Base-by-base conservation (phyloP, 2,888 invertebrate species). In the Carpatolechia fugitivella region DNA sequence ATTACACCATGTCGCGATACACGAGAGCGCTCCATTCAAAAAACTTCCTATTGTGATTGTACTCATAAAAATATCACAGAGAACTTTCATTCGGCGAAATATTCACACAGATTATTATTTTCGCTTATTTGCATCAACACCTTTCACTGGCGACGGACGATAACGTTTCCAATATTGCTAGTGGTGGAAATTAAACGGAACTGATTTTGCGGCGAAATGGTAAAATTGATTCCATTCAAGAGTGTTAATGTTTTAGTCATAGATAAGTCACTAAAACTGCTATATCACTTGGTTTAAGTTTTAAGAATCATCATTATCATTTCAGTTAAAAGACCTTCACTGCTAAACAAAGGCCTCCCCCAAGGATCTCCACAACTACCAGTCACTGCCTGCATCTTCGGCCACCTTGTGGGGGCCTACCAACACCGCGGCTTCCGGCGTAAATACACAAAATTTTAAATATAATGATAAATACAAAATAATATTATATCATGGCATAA, bases 31-130 rank as follows among this genome's bases (percentile, higher is more conserved):
- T 61, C 63, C 63, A 68, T 68, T 64, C 67, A 65, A 61, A 70
- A 71, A 69, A 65, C 66, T 67, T 70, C 62, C 68, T 68, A 72
- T 74, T 75, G 73, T 74, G 60, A 52, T 65, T 63, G 69, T 65
- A 40, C 40, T 40, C 40, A 16, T 44, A 68, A 74, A 76, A 76
- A 74, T 74, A 78, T 76, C 72, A 68, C 70, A 67, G 66, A 59
- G 61, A 68, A 69, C 62, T 72, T 76, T 69, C 68, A 68, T 73
- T 68, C 62, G 58, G 57, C 59, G 63, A 66, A 74, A 70, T 67
- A 59, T 68, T 66, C 65, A 62, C 60, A 66, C 44, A 55, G 67
- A 71, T 73, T 67, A 69, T 73, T 72, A 64, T 68, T 69, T 54
- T 60, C 61, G 52, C 70, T 68, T 63, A 68, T 70, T 70, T 67